Base-by-base conservation (phyloP, 92 coral and sea anemone genomes). In the Ricordea florida region DNA sequence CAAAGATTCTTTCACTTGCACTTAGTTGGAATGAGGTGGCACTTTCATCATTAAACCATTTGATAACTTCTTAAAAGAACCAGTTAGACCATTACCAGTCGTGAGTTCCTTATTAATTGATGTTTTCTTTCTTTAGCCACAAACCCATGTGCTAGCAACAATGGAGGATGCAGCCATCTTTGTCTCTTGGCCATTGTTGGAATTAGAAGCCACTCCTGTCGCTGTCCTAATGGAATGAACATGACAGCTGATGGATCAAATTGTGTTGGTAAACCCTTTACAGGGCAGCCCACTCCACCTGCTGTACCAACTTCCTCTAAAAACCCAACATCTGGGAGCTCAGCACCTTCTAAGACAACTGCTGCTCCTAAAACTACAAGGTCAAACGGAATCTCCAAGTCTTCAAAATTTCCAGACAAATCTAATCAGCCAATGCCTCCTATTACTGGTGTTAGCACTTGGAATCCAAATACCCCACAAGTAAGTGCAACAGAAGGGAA, bases 101-200 rank as follows among this genome's bases (percentile, higher is more conserved):
- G 1, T 62, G 28, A 7, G 10, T 29, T 15, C 26, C 3, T 45
- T 17, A 16, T 61, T 11, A n/a, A n/a, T 2, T 30, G 0, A 3
- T 44, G 13, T 69, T 14, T 8, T 41, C 36, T 33, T 9, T 58
- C 30, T 46, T 58, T 33, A 93, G 93, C 64, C 22, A 72, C 90
- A 16, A 91, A 89, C 74, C 82, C 80, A 8, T 94, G 98, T 72
- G 74, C 43, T 38, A 59, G 16, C 18, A 80, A 85, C 57, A 94
- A 94, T 72, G 98, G 98, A 34, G 94, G 94, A 13, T 94, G 98
- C 60, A 88, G 89, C 72, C 98, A 94, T 44, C 63, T 94, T 46
- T 94, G 98, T 61, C 93, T 94, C 13, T 67, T 94, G 25, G 84
- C 96, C 50, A 65, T 57, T 29, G 36, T 17, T 33, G 30, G 27